These are phyloP conservation scores for Crotalus helleri DNA, from an alignment of 2,113 vertebrate species.

Conservation along the genomic window DNA sequence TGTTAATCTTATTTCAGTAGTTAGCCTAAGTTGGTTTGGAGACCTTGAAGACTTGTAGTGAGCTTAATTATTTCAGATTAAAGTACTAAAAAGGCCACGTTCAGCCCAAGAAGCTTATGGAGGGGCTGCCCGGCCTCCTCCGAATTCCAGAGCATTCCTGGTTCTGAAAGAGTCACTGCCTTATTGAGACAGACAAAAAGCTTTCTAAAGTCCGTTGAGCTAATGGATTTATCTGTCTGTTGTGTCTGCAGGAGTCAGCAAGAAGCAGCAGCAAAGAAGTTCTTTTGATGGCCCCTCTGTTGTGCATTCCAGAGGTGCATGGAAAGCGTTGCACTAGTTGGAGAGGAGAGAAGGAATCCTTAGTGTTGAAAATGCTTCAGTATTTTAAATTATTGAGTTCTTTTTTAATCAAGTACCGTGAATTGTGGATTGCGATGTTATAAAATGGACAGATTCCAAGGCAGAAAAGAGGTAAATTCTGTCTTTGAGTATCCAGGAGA, in stretches of 20 bases:
- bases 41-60: neutral
- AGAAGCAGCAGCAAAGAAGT: slow-evolving; percentile 98
- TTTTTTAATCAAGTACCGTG: slow-evolving; percentile 45
- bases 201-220: neutral
- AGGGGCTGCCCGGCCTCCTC: neutral
- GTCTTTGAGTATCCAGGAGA: slow-evolving; percentile 36
- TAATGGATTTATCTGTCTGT: slow-evolving; percentile 27
- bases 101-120: neutral
- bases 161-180: neutral
- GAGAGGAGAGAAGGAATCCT: slow-evolving; percentile 73
- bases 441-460: slow-evolving; percentile 35
- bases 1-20: neutral
- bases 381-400: slow-evolving; percentile 73
- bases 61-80: neutral
- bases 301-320: slow-evolving; percentile 56
- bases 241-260: slow-evolving; percentile 85
- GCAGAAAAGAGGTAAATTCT: slow-evolving; percentile 38
- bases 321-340: slow-evolving; percentile 54
- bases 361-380: slow-evolving; percentile 64
- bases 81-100: neutral
- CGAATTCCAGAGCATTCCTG: neutral
- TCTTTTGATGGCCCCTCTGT: slow-evolving; percentile 85
- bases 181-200: neutral
- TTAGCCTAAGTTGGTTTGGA: neutral
- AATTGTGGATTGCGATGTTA: slow-evolving; percentile 49